phyloP scores from a whole-genome alignment of 2,797 vertebrate species.

The Peromyscus eremicus region DNA sequence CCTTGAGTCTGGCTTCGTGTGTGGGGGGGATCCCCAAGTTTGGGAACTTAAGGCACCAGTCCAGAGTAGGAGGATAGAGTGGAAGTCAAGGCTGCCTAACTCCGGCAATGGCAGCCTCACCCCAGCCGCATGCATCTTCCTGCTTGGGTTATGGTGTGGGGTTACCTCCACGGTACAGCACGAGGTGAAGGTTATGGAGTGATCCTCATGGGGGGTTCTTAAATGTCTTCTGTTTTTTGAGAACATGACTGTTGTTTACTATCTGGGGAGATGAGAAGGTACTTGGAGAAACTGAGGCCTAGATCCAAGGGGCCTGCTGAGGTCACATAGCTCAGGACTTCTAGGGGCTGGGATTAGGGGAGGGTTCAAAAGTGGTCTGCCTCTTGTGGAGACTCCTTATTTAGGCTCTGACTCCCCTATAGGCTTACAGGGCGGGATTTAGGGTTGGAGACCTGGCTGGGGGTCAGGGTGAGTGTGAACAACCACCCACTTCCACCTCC shows the following conservation, averaged over 20 bases:
- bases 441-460: not conserved
- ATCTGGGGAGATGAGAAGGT: not conserved
- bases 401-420: not conserved
- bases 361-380: not conserved
- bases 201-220: not conserved
- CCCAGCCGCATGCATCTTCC: rapidly evolving
- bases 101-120: not conserved
- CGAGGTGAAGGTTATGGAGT: not conserved
- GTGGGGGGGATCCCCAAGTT: not conserved
- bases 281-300: not conserved
- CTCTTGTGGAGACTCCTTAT: not conserved
- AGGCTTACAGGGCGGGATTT: not conserved
- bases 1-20: not conserved
- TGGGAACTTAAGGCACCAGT: not conserved
- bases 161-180: not conserved
- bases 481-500: not conserved
- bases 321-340: not conserved
- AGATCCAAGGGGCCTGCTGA: not conserved
- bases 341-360: not conserved
- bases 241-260: not conserved
- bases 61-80: not conserved
- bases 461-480: no score
- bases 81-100: not conserved
- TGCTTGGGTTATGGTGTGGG: not conserved
- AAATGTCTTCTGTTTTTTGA: not conserved